A percentile compares a stretch with the other conserved stretches of the same genome.
Conservation (phyloP, 2,888 invertebrate genomes). For the Chirona hameri region DNA sequence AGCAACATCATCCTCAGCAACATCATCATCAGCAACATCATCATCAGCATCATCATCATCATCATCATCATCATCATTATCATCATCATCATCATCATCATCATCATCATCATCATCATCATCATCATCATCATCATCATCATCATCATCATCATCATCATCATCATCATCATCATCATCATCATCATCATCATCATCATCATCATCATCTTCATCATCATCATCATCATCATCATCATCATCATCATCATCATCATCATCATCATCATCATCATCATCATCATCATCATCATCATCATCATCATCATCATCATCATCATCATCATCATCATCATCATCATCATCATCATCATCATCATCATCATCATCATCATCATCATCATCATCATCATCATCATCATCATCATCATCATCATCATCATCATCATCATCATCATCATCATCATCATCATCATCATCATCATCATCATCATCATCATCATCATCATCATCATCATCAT, state of each 20-base stretch:
- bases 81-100: conserved; percentile 30
- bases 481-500: too few relatives aligned
- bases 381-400: conserved; percentile 29
- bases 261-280: conserved; percentile 31
- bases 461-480: conserved; percentile 26
- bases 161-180: conserved; percentile 29
- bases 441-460: conserved; percentile 31
- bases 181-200: conserved; percentile 32
- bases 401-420: conserved; percentile 30
- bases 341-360: conserved; percentile 31
- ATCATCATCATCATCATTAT: conserved; percentile 31
- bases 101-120: conserved; percentile 31
- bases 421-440: conserved; percentile 30
- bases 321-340: conserved; percentile 32
- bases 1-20: too few relatives aligned
- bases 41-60: too few relatives aligned
- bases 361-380: conserved; percentile 31
- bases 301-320: conserved; percentile 30
- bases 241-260: conserved; percentile 31
- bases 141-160: conserved; percentile 31
- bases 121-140: conserved; percentile 31
- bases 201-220: conserved; percentile 30
- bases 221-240: conserved; percentile 30
- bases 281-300: conserved; percentile 30
- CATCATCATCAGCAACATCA: too few relatives aligned